Evolutionary conservation across 1,140 invertebrate genomes (phyloP), one percentile per base, ranked within the genome.

Genomic region (Conus ventricosus): DNA sequence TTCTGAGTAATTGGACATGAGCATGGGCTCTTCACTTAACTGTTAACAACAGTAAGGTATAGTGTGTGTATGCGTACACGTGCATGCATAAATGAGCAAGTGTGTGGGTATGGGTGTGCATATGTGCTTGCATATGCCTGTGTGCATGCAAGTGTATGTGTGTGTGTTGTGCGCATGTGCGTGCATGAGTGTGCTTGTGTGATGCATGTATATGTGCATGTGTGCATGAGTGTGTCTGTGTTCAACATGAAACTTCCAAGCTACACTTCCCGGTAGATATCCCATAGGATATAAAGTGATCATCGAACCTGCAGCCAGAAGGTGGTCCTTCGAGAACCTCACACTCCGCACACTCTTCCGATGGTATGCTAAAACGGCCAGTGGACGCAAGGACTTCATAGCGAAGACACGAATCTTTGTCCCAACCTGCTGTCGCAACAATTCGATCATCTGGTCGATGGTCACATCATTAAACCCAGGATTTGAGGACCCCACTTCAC

Each of bases 381-480:
- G 93, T 5, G 97, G 96, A 83, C 97, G 96, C 17, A 98, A 93
- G 85, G 96, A 97, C 93, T 97, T 97, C 96, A 97, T 97, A 10
- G 97, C 97, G 94, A 97, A 98, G 90, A 98, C 96, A 92, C 97
- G 95, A 75, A 98, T 95, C 84, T 96, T 96, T 96, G 93, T 98
- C 97, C 97, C 97, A 97, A 27, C 97, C 97, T 71, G 96, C 97
- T 55, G 96, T 96, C 39, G 96, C 96, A 92, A 98, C 97, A 8
- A 98, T 96, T 94, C 97, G 97, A 15, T 96, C 96, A 95, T 98
- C 97, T 0, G 95, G 91, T 87, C 97, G 95, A 97, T 96, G 89
- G 96, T 95, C 23, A 97, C 95, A 90, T 96, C 96, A 93, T 91
- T 92, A 89, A 93, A 91, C 54, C 93, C 93, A 51, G 91, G 76